Conservation (phyloP, 2,113 vertebrate species). For the Amazona guildingii region DNA sequence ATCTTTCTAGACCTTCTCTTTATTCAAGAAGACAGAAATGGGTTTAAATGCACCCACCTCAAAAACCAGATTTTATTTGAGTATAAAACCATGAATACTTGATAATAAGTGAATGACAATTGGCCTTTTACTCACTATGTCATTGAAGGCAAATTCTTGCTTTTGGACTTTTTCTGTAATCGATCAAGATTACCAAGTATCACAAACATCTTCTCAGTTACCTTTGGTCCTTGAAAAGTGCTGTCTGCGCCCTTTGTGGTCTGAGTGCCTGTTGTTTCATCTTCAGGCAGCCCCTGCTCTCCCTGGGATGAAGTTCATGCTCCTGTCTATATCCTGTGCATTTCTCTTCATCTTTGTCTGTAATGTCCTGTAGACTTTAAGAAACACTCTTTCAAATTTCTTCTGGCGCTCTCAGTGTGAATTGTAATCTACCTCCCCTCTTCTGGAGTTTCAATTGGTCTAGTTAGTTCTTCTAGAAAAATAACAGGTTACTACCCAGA, state of each 20-base stretch:
- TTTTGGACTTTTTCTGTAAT: background rate
- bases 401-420: background rate
- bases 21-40: background rate
- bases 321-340: background rate
- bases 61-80: background rate
- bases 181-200: fast-evolving
- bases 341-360: background rate
- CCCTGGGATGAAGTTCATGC: background rate
- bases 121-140: background rate
- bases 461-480: background rate
- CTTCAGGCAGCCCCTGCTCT: background rate
- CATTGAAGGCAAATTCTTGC: background rate
- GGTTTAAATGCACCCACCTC: background rate
- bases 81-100: background rate
- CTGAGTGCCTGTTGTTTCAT: background rate
- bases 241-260: too few relatives aligned
- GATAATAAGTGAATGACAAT: background rate
- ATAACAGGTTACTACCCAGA: background rate
- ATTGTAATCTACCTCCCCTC: fast-evolving
- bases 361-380: background rate
- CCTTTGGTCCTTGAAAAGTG: background rate
- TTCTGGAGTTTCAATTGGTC: background rate
- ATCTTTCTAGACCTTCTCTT: background rate
- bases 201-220: background rate
- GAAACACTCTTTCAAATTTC: background rate